phyloP scores from a whole-genome alignment of 2,888 invertebrate species.

The Drosophila macrospina region DNA sequence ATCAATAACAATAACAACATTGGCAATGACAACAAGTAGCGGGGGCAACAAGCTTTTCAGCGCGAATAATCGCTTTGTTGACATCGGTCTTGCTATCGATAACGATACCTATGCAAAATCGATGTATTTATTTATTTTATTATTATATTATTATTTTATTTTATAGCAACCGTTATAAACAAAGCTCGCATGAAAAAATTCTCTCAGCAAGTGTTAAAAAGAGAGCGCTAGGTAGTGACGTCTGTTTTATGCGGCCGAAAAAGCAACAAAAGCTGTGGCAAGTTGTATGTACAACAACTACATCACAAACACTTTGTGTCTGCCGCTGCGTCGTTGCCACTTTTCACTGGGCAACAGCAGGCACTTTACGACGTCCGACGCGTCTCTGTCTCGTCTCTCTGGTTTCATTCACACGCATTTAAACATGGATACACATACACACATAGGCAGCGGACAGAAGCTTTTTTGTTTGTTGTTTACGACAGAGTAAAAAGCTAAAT shows the following conservation, averaged over 20 bases:
- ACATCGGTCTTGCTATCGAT: constrained; percentile 6
- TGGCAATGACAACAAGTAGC: constrained; percentile 53
- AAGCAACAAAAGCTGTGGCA: constrained; percentile 39
- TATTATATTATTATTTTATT: constrained; percentile 1
- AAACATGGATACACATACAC: constrained; percentile 8
- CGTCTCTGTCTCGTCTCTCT: constrained; percentile 33
- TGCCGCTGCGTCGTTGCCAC: constrained; percentile 64
- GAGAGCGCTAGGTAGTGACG: constrained; percentile 46
- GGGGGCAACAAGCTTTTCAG: constrained; percentile 30
- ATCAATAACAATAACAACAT: constrained; percentile 23
- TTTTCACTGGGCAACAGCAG: constrained; percentile 56
- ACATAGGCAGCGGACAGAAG: constrained; percentile 19
- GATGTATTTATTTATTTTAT: neutral
- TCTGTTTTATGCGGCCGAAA: constrained; percentile 41
- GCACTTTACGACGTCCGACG: constrained; percentile 9
- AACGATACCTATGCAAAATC: constrained; percentile 35
- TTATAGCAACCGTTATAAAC: constrained; percentile 37
- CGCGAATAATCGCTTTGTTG: constrained; percentile 5
- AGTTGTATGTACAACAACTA: constrained; percentile 33
- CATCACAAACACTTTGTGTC: constrained; percentile 21
- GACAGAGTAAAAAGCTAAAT: constrained; percentile 69
- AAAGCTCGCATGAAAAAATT: constrained; percentile 21
- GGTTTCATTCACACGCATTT: constrained; percentile 70
- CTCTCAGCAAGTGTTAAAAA: constrained; percentile 17
- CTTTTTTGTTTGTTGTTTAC: constrained; percentile 62